Base-by-base conservation (phyloP, 2,113 vertebrate species). In the Oreochromis tanganicae region DNA sequence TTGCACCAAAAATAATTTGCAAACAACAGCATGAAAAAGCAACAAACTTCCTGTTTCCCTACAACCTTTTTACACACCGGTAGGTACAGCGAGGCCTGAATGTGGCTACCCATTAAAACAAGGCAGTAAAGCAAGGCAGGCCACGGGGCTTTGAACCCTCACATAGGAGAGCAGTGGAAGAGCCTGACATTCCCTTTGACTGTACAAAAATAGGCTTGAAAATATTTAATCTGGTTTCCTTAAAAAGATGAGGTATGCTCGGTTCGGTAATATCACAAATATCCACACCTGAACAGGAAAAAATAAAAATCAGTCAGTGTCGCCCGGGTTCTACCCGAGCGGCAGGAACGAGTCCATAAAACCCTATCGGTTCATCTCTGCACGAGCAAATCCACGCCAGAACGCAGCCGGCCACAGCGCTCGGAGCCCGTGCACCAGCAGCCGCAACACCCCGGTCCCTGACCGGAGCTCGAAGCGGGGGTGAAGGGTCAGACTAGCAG, bases 191-290 rank as follows among this genome's bases (percentile, higher is more conserved):
- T 97, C 97, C 97, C 97, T 97, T 96, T 96, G 96, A 97, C 97
- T 98, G 97, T 99, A 99, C 97, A 98, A 99, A 99, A 98, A 99
- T 98, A 99, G 95, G 97, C 97, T 97, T 97, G 97, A 98, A 99
- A 98, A 98, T 98, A 98, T 96, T 97, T 98, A 97, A 96, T 97
- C 97, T 97, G 97, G 34, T 73, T n/a, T 68, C 8, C 96, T 96
- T 98, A 97, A 97, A 98, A 98, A 98, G 96, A 97, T 98, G 98
- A 98, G 98, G 98, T 99, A 97, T 97, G 98, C 97, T 82, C 79
- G 95, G 93, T 95, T 97, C 24, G 97, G 97, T 97, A 11, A 71
- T 82, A 98, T 98, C 97, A 98, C 98, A 98, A 98, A 9, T 97
- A 95, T 97, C 5, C 97, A 97, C 97, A 98, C 97, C 97, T 97